Base-by-base conservation (phyloP, 1,140 invertebrate genomes). In the Caenorhabditis brenneri region DNA sequence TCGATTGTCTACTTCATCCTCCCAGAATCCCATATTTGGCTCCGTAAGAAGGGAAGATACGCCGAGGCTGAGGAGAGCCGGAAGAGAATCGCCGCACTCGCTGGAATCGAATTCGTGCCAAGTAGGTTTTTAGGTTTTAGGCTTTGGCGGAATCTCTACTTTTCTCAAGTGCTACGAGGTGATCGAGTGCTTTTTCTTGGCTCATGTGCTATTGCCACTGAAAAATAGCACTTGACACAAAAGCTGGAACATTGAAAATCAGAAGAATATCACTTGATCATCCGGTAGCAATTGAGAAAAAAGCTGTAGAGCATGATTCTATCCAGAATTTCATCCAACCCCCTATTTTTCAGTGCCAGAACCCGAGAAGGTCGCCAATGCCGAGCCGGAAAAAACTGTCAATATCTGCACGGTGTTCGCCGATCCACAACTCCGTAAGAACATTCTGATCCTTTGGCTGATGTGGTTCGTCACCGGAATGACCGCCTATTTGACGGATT, bases 1-100 rank as follows among this genome's bases (percentile, higher is more conserved):
- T 46, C 82, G 12, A 80, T 83, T 29, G 82, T 80, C 48, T 55
- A 39, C 9, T 65, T 83, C 39, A 49, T 83, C 48, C 82, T 83
- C 27, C 82, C 82, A 12, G 82, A 83, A 58, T 79, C 69, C 36
- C 82, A 83, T 24, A 83, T 83, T 48, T 83, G 82, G 82, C 78
- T 83, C 7, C 69, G 65, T 10, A 83, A 79, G 39, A 83, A 82
- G 51, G 81, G 81, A 27, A 39, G 82, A 10, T 83, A 49, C 39
- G 82, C 29, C 0, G 82, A 83, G 31, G 65, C 82, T 7, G 82
- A 83, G 24, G 74, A 55, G 53, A 83, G 82, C n/a, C 46, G 82
- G 5, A 83, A 60, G 39, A 46, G 82, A 22, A 49, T 83, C n/a
- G 82, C 82, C 12, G 42, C 42, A 6, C 46, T 83, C 31, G 69